phyloP scores from a whole-genome alignment of 64 coral and sea anemone species.

The Montipora cactus region DNA sequence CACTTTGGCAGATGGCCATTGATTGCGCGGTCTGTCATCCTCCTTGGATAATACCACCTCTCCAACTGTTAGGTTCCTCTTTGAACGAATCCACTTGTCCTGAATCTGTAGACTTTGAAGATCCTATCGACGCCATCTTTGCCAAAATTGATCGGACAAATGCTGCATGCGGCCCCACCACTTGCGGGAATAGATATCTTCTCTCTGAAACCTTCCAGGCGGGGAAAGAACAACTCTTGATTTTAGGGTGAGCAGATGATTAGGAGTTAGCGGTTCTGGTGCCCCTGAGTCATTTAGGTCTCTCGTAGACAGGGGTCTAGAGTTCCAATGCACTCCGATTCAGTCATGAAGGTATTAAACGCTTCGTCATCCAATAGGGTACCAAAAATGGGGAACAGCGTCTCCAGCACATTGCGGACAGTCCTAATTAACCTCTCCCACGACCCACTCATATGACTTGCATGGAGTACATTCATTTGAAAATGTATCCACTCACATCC shows the following conservation, averaged over 20 bases:
- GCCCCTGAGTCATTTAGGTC: not conserved
- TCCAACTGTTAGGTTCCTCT: too few relatives aligned
- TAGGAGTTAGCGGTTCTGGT: not conserved
- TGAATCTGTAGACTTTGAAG: too few relatives aligned
- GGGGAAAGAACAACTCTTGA: not conserved
- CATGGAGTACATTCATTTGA: not conserved
- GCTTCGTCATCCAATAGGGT: not conserved
- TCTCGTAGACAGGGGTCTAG: not conserved
- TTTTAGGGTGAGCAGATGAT: not conserved
- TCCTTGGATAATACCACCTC: too few relatives aligned
- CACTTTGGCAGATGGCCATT: too few relatives aligned
- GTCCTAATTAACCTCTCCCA: not conserved
- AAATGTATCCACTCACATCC: not conserved
- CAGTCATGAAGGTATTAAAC: not conserved
- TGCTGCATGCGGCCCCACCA: not conserved
- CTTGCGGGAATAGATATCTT: not conserved
- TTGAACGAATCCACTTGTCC: too few relatives aligned
- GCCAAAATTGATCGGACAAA: too few relatives aligned
- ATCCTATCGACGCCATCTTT: too few relatives aligned
- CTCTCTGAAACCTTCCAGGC: not conserved
- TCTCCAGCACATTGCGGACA: not conserved
- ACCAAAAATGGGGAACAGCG: not conserved
- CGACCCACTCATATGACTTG: not conserved
- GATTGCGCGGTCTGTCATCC: too few relatives aligned
- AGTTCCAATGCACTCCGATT: not conserved